Percentiles rank a stretch among this genome's conserved stretches.
These are phyloP conservation scores for Pollimyrus isidori DNA, from an alignment of 2,113 vertebrate genomes.

Conservation along the genomic window DNA sequence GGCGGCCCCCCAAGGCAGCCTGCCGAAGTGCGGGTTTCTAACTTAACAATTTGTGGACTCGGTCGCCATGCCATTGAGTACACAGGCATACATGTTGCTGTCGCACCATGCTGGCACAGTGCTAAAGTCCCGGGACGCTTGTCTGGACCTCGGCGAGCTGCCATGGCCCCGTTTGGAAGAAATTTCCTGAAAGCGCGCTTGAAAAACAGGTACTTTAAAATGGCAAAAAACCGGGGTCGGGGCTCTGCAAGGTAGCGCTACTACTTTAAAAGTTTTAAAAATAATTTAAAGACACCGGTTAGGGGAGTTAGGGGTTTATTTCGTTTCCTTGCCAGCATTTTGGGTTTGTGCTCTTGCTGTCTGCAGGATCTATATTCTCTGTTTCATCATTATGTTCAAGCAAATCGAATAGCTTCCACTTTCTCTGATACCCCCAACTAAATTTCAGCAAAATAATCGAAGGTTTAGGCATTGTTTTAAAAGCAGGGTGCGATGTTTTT, in stretches of 20 bases:
- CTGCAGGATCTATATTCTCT: neutral
- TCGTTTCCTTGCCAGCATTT: neutral
- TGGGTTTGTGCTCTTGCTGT: neutral
- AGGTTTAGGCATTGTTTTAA: neutral
- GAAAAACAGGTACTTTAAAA: constrained; percentile 74
- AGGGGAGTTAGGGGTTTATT: neutral
- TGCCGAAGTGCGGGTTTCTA: neutral
- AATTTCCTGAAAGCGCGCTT: constrained; percentile 81
- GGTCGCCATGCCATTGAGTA: neutral
- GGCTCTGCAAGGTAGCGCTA: neutral
- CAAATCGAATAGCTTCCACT: neutral
- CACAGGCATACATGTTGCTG: neutral
- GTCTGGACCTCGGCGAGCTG: constrained; percentile 13
- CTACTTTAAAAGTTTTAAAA: neutral
- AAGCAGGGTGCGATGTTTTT: neutral
- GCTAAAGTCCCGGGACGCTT: neutral
- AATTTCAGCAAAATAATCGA: neutral
- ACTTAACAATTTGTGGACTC: neutral
- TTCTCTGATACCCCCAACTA: neutral
- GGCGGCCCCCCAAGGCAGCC: neutral
- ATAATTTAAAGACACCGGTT: neutral
- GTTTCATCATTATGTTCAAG: neutral
- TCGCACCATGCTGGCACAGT: neutral
- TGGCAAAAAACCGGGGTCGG: neutral
- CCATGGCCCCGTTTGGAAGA: constrained; percentile 88